Evolutionary conservation across 2,113 vertebrate species (phyloP), one percentile per base, ranked within the genome.

Genomic region (Anoura caudifer): DNA sequence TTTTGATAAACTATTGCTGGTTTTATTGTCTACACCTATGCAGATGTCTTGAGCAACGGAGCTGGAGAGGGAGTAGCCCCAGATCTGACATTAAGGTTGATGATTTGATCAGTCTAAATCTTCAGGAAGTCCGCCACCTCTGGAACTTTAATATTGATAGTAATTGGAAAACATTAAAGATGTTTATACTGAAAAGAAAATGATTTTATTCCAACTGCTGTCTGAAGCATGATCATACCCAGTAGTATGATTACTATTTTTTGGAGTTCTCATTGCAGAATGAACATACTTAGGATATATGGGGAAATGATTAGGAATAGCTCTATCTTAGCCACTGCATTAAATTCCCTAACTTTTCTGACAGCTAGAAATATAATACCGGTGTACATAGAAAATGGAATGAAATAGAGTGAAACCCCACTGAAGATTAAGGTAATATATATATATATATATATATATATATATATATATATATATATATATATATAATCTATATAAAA

Each of bases 311-410:
- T 97, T 98, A 98, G 90, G 84, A 93, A 96, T 96, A 95, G 33
- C 3, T 91, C 54, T 26, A 97, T 98, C 97, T 73, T 14, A 14
- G 3, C 33, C 73, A 95, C 24, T 1, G 2, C 33, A 97, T 94
- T 97, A 91, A 97, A 98, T 91, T 97, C 50, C 45, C 87, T 86
- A 91, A 50, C 96, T 97, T 97, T 97, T 97, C 63, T 96, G 75
- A 97, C 94, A 98, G 84, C 1, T 59, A 31, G 90, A 97, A 95
- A 59, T 96, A 90, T 69, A 97, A 97, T 97, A 97, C n/a, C 45
- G 81, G 65, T 17, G 20, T 93, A 91, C 33, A 86, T 50, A 96
- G 82, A 96, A 94, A 98, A 3, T 0, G 26, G 65, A 98, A 93
- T 77, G 0, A 36, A 97, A 85, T 76, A 96, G 65, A 85, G 41